These are phyloP conservation scores for Wasmannia auropunctata DNA, from an alignment of 1,140 invertebrate genomes.

Conservation along the genomic window DNA sequence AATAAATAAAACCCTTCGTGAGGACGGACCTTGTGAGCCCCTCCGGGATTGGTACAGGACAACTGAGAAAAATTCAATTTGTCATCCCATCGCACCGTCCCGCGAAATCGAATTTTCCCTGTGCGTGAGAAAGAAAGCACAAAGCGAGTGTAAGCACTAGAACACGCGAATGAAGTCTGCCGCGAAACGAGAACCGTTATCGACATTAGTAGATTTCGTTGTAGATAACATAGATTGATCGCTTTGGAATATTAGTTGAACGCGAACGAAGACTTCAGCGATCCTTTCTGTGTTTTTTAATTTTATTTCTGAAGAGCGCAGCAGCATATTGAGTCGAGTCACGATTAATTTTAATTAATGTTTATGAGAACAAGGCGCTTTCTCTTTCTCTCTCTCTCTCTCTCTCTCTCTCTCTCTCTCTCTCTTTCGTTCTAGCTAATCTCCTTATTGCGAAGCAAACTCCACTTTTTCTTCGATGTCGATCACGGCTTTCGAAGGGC, in stretches of 20 bases:
- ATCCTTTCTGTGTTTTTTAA: background rate
- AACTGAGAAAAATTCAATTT: slow-evolving; percentile 64
- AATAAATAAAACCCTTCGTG: slow-evolving; percentile 64
- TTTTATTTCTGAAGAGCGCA: background rate
- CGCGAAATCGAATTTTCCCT: slow-evolving; percentile 58
- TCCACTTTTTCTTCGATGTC: background rate
- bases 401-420: background rate
- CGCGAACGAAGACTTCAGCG: background rate
- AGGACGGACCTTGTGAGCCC: background rate
- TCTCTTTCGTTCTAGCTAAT: background rate
- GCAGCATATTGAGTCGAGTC: background rate
- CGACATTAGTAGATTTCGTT: too few relatives aligned
- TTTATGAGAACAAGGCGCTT: background rate
- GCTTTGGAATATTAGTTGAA: background rate
- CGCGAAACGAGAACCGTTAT: slow-evolving; percentile 11
- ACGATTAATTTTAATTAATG: background rate
- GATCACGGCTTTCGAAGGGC: background rate
- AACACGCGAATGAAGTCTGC: background rate
- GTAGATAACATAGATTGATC: background rate
- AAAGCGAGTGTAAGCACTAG: background rate
- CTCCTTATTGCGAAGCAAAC: background rate
- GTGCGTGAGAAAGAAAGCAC: background rate
- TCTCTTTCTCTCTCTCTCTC: background rate
- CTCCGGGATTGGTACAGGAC: background rate
- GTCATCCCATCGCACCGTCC: slow-evolving; percentile 20